Base-by-base conservation (phyloP, 2,888 invertebrate species). In the Sialis lutaria region DNA sequence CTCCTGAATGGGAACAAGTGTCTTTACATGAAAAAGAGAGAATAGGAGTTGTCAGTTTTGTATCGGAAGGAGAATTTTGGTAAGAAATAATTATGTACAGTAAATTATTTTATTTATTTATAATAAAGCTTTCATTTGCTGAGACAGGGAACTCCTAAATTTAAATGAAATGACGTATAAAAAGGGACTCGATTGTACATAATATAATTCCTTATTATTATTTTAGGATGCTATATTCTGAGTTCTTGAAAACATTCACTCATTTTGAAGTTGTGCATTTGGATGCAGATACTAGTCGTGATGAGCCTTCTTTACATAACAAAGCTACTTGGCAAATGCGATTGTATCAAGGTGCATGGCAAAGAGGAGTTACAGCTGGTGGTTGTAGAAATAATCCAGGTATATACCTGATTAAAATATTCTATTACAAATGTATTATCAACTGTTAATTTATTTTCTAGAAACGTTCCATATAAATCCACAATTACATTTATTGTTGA, bases 391-490 rank as follows among this genome's bases (percentile, higher is more conserved):
- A 91, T 64, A 84, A 89, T 62, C 80, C 79, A 60, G 75, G 81
- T 80, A 57, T 33, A 31, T 42, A 31, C 22, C 4, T 9, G 7
- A 32, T 35, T 4, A 35, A 9, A 22, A 32, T 6, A n/a, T 8
- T 7, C 6, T 44, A 33, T 32, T 33, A 33, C 34, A 2, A 7
- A 33, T 13, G 12, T 43, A n/a, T 46, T 35, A 44, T 8, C 37
- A 48, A n/a, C 40, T 33, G 35, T 45, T 49, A n/a, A n/a, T n/a
- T 51, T 58, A 37, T 50, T 47, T 62, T 63, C 7, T 68, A 75
- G 87, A 90, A 60, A 89, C 89, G 39, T 91, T 92, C 63, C 90
- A 91, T 63, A 87, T 90, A 60, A 92, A 92, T 65, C 92, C 92
- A 0, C 91, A 92, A 68, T 69, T 92, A 39, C 81, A 90, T 57